Conservation (phyloP, 1,140 invertebrate genomes). For the Pogonus chalceus region DNA sequence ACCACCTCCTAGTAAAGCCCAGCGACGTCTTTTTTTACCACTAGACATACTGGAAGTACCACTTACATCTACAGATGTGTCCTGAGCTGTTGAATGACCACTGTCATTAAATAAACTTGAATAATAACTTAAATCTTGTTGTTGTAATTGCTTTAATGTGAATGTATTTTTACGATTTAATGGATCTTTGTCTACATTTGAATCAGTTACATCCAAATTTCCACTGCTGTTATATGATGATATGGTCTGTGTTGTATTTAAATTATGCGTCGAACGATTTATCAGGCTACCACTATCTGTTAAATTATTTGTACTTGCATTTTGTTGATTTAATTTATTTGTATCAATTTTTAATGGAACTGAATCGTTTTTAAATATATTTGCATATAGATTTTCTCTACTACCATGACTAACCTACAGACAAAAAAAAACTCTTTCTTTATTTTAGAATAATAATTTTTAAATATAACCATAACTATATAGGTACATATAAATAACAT, state of each 20-base stretch:
- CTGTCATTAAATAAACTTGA: slow-evolving; percentile 12
- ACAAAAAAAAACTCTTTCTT: too few relatives aligned
- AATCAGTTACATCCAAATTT: background rate
- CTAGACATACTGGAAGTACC: slow-evolving; percentile 28
- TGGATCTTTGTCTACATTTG: background rate
- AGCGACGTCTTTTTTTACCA: slow-evolving; percentile 50
- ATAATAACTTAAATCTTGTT: slow-evolving; percentile 4
- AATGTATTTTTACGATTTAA: slow-evolving; percentile 1
- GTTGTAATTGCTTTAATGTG: slow-evolving; percentile 12
- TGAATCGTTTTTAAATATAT: slow-evolving; percentile 14
- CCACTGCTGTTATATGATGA: background rate
- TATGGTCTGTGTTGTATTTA: slow-evolving; percentile 11
- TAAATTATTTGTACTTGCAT: slow-evolving; percentile 15
- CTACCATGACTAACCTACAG: slow-evolving; percentile 12
- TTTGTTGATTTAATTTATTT: slow-evolving; percentile 10
- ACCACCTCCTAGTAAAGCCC: slow-evolving; percentile 48
- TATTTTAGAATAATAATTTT: too few relatives aligned
- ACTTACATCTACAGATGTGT: slow-evolving; percentile 24
- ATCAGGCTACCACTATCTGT: slow-evolving; percentile 9
- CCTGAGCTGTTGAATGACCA: slow-evolving; percentile 18
- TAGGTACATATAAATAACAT: too few relatives aligned
- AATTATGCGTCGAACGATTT: slow-evolving; percentile 18
- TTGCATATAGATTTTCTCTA: slow-evolving; percentile 29
- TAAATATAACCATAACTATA: too few relatives aligned
- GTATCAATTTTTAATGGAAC: slow-evolving; percentile 22